These are phyloP conservation scores for Phengaris arion DNA, from an alignment of 2,888 invertebrate species.

Conservation along the genomic window DNA sequence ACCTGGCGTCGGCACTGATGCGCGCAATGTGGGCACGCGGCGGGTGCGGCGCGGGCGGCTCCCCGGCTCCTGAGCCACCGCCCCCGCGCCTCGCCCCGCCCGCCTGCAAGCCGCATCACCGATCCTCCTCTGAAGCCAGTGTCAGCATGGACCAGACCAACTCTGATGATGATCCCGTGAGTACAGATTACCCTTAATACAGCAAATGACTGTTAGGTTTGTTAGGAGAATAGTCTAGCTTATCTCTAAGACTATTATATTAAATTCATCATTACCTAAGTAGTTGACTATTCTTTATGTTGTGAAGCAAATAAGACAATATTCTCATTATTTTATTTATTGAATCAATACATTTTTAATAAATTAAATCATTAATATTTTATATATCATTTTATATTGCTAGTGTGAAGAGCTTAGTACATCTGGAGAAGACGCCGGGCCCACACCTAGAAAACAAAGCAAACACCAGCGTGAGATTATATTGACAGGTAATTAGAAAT, in stretches of 20 bases:
- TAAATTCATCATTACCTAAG: too few species aligned
- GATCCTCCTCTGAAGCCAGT: slow-evolving; percentile 87
- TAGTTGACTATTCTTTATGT: too few species aligned
- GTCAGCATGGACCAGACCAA: slow-evolving; percentile 90
- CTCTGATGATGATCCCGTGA: slow-evolving; percentile 85
- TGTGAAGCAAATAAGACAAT: too few species aligned
- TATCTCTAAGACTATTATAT: too few species aligned
- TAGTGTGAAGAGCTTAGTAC: slow-evolving; percentile 81
- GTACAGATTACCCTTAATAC: background rate
- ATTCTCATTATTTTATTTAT: too few species aligned
- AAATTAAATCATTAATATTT: too few species aligned
- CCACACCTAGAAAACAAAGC: slow-evolving; percentile 81
- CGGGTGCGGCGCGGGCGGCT: slow-evolving; percentile 50
- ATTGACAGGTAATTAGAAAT: slow-evolving; percentile 46
- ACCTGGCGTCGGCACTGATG: slow-evolving; percentile 92
- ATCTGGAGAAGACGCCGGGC: slow-evolving; percentile 78
- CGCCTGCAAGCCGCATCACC: slow-evolving; percentile 68
- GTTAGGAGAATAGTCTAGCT: too few species aligned
- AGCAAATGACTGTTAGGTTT: too few species aligned
- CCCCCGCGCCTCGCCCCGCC: slow-evolving; percentile 75
- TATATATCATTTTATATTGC: slow-evolving; percentile 25
- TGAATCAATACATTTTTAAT: too few species aligned
- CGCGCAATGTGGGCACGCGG: slow-evolving; percentile 95
- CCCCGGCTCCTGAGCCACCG: slow-evolving; percentile 65
- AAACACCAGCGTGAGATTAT: slow-evolving; percentile 74